These are phyloP conservation scores for Netelia melanura DNA, from an alignment of 2,888 invertebrate species.

Conservation along the genomic window DNA sequence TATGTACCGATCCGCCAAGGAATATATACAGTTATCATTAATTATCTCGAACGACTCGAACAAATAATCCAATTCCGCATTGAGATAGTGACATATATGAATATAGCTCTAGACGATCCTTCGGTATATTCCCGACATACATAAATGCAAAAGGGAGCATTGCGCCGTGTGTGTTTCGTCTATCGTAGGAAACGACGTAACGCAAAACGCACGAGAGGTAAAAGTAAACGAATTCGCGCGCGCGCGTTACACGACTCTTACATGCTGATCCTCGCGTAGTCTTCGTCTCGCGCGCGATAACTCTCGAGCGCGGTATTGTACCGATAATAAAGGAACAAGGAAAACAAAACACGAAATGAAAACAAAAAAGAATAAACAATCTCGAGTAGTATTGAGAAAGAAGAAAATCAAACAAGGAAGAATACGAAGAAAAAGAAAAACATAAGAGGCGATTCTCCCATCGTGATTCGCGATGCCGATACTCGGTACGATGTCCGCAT, in stretches of 20 bases:
- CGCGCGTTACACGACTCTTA: conserved; percentile 65
- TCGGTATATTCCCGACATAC: conserved; percentile 60
- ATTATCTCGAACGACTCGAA: conserved; percentile 60
- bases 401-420: conserved; percentile 16
- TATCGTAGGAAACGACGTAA: conserved; percentile 49
- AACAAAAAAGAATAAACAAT: background rate
- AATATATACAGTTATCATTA: conserved; percentile 59
- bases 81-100: conserved; percentile 32
- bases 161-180: conserved; percentile 36
- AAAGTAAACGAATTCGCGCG: conserved; percentile 67
- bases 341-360: conserved; percentile 9
- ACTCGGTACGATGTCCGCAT: conserved; percentile 9
- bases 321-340: conserved; percentile 19
- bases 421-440: conserved; percentile 5
- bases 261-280: conserved; percentile 50
- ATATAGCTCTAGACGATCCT: conserved; percentile 43
- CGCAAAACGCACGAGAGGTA: conserved; percentile 43
- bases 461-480: conserved; percentile 54
- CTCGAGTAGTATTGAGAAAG: conserved; percentile 7
- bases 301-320: conserved; percentile 15
- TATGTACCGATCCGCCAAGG: background rate
- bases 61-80: conserved; percentile 67
- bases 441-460: conserved; percentile 42
- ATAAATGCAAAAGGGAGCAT: conserved; percentile 64
- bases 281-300: conserved; percentile 61